A percentile compares a stretch with the other conserved stretches of the same genome.
These are phyloP conservation scores for Azemiops feae DNA, from an alignment of 2,113 vertebrate species.

Conservation along the genomic window DNA sequence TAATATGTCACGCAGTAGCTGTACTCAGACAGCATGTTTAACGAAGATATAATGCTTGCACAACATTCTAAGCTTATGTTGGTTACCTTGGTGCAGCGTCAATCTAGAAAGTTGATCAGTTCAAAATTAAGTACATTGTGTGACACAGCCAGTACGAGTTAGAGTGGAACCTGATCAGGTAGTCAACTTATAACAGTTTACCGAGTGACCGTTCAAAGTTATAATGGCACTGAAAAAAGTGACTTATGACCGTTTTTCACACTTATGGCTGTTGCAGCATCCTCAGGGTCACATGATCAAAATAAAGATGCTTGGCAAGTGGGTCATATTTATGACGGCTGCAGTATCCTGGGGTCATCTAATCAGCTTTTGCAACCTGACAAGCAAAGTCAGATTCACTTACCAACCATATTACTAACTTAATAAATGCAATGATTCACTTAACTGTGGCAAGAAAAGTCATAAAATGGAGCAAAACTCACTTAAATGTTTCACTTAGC, in stretches of 20 bases:
- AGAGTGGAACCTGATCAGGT: not conserved
- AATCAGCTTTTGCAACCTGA: not conserved
- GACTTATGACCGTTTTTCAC: not conserved
- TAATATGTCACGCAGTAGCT: not conserved
- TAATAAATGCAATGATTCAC: not conserved
- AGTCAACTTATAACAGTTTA: not conserved
- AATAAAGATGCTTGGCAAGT: not conserved
- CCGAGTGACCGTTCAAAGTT: not conserved
- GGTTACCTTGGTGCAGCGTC: not conserved
- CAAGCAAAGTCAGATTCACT: not conserved
- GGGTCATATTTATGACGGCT: not conserved
- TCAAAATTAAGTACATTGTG: not conserved
- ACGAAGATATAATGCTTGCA: not conserved
- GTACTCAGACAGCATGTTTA: not conserved
- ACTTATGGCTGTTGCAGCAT: not conserved
- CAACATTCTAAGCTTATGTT: not conserved
- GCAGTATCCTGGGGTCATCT: not conserved
- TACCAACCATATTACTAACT: not conserved
- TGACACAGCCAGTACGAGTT: not conserved
- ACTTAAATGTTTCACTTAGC: no score
- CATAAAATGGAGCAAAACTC: no score
- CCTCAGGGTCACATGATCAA: not conserved
- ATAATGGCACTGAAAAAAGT: not conserved
- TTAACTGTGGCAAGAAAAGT: not conserved
- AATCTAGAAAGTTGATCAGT: not conserved